Conservation (phyloP, 2,888 invertebrate species). For the Augiades crinisus region DNA sequence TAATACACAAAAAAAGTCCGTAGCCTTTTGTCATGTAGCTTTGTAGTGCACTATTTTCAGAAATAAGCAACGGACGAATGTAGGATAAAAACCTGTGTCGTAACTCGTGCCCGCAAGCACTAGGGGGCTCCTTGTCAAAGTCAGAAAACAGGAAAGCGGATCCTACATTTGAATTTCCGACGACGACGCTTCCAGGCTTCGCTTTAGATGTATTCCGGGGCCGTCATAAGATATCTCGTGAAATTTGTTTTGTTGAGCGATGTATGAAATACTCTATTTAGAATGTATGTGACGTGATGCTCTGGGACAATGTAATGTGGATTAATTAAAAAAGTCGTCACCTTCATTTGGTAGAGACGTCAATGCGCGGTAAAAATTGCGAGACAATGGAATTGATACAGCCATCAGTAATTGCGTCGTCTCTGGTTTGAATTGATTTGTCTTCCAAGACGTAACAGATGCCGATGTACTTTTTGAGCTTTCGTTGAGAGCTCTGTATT, state of each 20-base stretch:
- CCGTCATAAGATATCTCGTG: slow-evolving; percentile 7
- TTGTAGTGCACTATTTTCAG: slow-evolving; percentile 9
- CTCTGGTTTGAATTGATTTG: slow-evolving; percentile 39
- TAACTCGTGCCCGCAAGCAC: slow-evolving; percentile 8
- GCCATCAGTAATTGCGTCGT: slow-evolving; percentile 36
- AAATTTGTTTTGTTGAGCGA: slow-evolving; percentile 1
- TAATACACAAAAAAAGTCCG: too few species aligned
- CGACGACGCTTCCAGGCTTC: slow-evolving; percentile 7
- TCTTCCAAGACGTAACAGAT: too few species aligned
- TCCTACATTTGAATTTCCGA: slow-evolving; percentile 14
- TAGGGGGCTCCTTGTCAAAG: slow-evolving; percentile 10
- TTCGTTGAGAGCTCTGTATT: too few species aligned
- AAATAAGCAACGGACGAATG: not conserved
- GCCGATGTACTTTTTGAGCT: too few species aligned
- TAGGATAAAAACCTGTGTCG: slow-evolving; percentile 13
- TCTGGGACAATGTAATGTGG: slow-evolving; percentile 1
- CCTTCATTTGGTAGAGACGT: slow-evolving; percentile 33
- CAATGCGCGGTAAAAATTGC: slow-evolving; percentile 33
- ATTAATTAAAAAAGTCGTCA: slow-evolving; percentile 30
- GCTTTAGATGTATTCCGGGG: slow-evolving; percentile 13
- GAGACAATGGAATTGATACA: slow-evolving; percentile 23
- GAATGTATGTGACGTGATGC: slow-evolving; percentile 9
- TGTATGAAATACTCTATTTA: slow-evolving; percentile 4
- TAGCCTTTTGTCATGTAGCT: slow-evolving; percentile 13
- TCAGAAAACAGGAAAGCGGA: slow-evolving; percentile 13